A percentile compares a stretch with the other conserved stretches of the same genome.
Conservation (phyloP, 2,113 vertebrate genomes). For the Argyrosomus japonicus region DNA sequence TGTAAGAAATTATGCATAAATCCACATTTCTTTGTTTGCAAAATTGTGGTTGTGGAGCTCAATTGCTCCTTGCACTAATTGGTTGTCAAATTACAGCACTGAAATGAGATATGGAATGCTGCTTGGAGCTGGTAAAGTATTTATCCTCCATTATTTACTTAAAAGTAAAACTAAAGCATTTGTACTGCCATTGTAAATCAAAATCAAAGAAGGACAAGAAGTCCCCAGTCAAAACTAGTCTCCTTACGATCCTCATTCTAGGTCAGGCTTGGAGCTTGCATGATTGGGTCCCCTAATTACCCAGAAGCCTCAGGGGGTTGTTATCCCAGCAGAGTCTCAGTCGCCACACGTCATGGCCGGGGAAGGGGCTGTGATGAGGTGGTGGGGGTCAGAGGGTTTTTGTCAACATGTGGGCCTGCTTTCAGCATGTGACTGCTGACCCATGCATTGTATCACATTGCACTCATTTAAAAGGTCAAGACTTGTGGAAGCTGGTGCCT, state of each 20-base stretch:
- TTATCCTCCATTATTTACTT: background rate
- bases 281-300: slow-evolving; percentile 66
- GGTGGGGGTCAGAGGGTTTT: slow-evolving; percentile 56
- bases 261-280: slow-evolving; percentile 29
- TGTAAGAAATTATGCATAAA: slow-evolving; percentile 24
- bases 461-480: slow-evolving; percentile 83
- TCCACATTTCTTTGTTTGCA: slow-evolving; percentile 25
- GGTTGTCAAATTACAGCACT: slow-evolving; percentile 26
- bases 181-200: slow-evolving; percentile 6
- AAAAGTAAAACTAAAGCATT: background rate
- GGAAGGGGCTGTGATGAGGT: slow-evolving; percentile 16
- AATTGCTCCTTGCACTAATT: background rate
- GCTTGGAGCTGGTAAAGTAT: slow-evolving; percentile 15
- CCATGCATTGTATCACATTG: slow-evolving; percentile 76
- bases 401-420: slow-evolving; percentile 73
- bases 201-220: background rate
- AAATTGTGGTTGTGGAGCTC: slow-evolving; percentile 6
- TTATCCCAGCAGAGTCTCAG: slow-evolving; percentile 45
- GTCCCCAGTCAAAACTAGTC: slow-evolving; percentile 12
- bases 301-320: slow-evolving; percentile 53
- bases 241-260: slow-evolving; percentile 10
- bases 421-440: slow-evolving; percentile 79
- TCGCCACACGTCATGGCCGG: slow-evolving; percentile 36
- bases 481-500: slow-evolving; percentile 71
- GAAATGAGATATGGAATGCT: background rate